phyloP scores from a whole-genome alignment of 2,797 vertebrate genomes.

The Morus bassanus region DNA sequence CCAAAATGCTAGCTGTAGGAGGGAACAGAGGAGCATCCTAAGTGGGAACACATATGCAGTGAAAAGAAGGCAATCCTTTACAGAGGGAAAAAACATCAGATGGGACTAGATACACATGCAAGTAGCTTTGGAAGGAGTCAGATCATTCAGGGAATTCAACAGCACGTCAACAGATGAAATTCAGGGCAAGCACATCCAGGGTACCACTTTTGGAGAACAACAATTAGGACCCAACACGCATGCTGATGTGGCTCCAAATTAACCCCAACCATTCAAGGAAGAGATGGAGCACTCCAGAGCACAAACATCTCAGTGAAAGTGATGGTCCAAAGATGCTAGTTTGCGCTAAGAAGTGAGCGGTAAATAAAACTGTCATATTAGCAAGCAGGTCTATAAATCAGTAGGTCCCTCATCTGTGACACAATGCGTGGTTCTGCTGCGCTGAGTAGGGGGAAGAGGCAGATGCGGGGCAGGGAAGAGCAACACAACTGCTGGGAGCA shows the following conservation, averaged over 20 bases:
- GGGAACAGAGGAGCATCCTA: neutral
- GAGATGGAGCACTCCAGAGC: neutral
- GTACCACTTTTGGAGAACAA: neutral
- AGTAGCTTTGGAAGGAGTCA: neutral
- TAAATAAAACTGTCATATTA: slow-evolving; percentile 9
- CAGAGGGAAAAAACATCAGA: neutral
- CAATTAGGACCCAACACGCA: neutral
- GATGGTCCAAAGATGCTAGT: neutral
- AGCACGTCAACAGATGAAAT: neutral
- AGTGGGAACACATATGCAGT: neutral
- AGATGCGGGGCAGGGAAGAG: neutral
- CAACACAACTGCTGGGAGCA: neutral
- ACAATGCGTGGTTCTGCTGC: accelerated
- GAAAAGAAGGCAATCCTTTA: neutral
- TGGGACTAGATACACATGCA: neutral
- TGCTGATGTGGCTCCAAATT: neutral
- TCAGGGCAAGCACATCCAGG: neutral
- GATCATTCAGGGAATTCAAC: neutral
- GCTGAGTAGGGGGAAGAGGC: neutral
- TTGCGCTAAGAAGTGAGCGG: neutral
- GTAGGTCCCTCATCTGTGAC: neutral
- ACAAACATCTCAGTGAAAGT: neutral
- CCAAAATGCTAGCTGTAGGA: neutral
- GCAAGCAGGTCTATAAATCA: neutral
- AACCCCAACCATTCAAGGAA: neutral